Evolutionary conservation across 2,797 vertebrate genomes (phyloP), one percentile per base, ranked within the genome.

Genomic region (Heliangelus exortis): DNA sequence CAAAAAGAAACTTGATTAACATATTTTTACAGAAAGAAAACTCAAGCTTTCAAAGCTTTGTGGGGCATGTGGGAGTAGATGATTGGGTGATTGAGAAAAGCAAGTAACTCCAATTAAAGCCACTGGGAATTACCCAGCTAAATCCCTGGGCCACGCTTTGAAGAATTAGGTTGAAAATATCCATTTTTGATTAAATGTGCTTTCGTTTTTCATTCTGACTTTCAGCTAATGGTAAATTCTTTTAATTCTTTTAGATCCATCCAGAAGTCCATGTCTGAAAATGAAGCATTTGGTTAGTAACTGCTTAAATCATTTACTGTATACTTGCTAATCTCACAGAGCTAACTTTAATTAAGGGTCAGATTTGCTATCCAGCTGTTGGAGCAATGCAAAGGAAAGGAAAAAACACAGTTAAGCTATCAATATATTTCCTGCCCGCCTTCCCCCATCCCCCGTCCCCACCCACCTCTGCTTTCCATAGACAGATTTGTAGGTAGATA

Each of bases 261-360:
- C 90, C 96, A 94, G 95, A 97, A 97, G 92, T 97, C 98, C 67
- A 39, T 97, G 86, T 96, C 97, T 95, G 98, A 98, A 93, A 97
- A 96, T 92, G 97, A 98, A 96, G 97, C 90, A 92, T 97, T 98
- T 96, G 98, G 99, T 99, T 96, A 89, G 98, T 98, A 96, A 93
- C 88, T 93, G 33, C 57, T 94, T 92, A 92, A 82, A 88, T 87
- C 2, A 71, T 54, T 84, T 75, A 36, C 53, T 86, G 4, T 67
- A 59, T 86, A 63, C 31, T 72, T 93, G 33, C 34, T 90, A 88
- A 96, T 89, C 53, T 80, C 43, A 92, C 76, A 41, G 36, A 83
- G 39, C 33, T 43, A 89, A 13, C 83, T 90, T 97, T 66, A 75
- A 45, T 88, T 89, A 86, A 91, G 59, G 18, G 31, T 71, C 39